Percentiles rank a stretch among this genome's conserved stretches.
These are phyloP conservation scores for Lithosia quadra DNA, from an alignment of 2,888 invertebrate genomes.

Conservation along the genomic window DNA sequence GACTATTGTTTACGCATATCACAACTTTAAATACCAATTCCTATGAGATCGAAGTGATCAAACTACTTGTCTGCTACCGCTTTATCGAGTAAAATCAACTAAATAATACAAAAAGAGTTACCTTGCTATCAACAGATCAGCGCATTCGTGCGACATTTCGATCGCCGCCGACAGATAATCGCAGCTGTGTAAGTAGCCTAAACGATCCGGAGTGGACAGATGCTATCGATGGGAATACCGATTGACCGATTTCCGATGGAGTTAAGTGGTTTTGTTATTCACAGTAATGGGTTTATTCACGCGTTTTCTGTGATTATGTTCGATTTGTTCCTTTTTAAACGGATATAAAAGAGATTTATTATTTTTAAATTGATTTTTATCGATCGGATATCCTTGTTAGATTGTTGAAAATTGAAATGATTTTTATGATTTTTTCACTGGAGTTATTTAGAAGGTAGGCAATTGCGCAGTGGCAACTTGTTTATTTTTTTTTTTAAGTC, in stretches of 20 bases:
- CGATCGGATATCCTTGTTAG: not conserved
- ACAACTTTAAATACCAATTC: not conserved
- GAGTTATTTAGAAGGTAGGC: not conserved
- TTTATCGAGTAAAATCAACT: constrained; percentile 24
- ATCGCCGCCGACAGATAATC: constrained; percentile 38
- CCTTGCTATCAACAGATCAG: constrained; percentile 37
- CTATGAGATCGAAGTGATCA: not conserved
- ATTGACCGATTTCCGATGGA: constrained; percentile 31
- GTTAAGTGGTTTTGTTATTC: constrained; percentile 34
- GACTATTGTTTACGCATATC: not conserved
- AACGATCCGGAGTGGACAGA: constrained; percentile 44
- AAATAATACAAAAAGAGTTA: constrained; percentile 19
- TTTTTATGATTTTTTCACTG: not conserved
- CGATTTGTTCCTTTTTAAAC: not conserved
- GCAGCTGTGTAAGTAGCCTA: constrained; percentile 42
- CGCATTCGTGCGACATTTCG: constrained; percentile 39
- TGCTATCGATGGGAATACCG: constrained; percentile 40
- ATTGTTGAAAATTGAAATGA: not conserved
- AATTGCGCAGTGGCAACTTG: no score
- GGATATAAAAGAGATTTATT: not conserved
- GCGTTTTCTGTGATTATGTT: constrained; percentile 21
- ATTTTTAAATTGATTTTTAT: not conserved
- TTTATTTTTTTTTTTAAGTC: no score
- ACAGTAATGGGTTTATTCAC: constrained; percentile 35
- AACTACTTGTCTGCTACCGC: not conserved